These are phyloP conservation scores for Thryonomys swinderianus DNA, from an alignment of 2,113 vertebrate species.

Conservation along the genomic window DNA sequence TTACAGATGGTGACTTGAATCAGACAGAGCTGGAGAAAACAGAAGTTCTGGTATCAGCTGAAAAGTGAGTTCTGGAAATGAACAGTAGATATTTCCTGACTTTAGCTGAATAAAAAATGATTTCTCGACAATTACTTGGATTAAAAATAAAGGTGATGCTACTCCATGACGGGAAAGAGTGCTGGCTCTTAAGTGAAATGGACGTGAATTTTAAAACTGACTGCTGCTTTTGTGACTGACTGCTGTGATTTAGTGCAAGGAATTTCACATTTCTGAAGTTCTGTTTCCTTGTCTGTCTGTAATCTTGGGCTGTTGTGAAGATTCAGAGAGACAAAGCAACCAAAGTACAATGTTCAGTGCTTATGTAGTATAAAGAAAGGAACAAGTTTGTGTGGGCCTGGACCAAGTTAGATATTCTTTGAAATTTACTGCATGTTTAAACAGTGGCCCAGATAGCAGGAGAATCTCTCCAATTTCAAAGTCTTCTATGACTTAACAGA, in stretches of 20 bases:
- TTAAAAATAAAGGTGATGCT: conserved; percentile 15
- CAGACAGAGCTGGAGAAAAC: conserved; percentile 62
- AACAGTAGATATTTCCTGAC: not conserved
- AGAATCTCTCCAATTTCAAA: not conserved
- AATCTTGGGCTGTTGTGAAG: not conserved
- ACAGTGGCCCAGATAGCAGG: conserved; percentile 1
- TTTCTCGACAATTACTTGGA: conserved; percentile 35
- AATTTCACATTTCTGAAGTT: not conserved
- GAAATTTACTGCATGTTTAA: not conserved
- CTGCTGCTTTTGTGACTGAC: too few relatives aligned
- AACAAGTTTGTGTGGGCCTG: not conserved
- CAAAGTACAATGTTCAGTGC: not conserved
- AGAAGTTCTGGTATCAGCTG: conserved; percentile 74
- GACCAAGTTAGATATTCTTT: not conserved
- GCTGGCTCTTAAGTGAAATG: not conserved
- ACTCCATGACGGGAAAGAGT: not conserved
- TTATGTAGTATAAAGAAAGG: not conserved
- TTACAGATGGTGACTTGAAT: conserved; percentile 72
- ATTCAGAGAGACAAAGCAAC: not conserved
- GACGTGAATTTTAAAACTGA: not conserved
- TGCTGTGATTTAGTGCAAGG: conserved; percentile 30
- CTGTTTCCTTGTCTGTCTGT: not conserved
- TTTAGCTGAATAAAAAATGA: not conserved
- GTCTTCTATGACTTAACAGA: not conserved
- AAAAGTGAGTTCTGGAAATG: conserved; percentile 83